Evolutionary conservation across 1,140 invertebrate genomes (phyloP), one percentile per base, ranked within the genome.

Genomic region (Scaptomyza graminum): DNA sequence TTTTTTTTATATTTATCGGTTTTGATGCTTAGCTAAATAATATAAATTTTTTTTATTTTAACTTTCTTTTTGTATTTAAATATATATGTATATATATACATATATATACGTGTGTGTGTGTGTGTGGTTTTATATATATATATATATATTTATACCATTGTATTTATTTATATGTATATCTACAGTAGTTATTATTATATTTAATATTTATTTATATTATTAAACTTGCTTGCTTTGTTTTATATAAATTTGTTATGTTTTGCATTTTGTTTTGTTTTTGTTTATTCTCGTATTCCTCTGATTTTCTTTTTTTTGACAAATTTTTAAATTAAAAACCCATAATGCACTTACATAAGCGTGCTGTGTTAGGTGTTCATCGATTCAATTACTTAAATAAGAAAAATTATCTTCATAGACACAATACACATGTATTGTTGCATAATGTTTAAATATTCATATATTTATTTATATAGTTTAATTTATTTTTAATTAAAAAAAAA

Each of bases 1-100:
- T 87, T 87, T 88, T 87, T 88, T 34, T 84, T 87, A 82, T 87
- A 87, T 87, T 87, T 85, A 82, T 85, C 82, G 77, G 64, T 87
- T 78, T 87, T 37, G 69, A 82, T 71, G 83, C 82, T 87, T 87
- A 87, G 78, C 83, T 87, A 87, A 69, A 62, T 74, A 74, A 74
- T 74, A 74, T 71, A 74, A 70, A 64, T 63, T 74, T 34, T 34
- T 64, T 68, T 74, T 64, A 56, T 60, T 50, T 64, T 64, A 70
- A 59, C 71, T 57, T 69, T 68, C 46, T 51, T 43, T 69, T 64
- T 71, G 55, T 74, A 74, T 70, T 63, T 74, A 64, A 59, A 85
- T 85, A 85, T 85, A 87, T 87, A 71, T 77, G 74, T 75, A 65
- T 67, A 63, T 87, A 85, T 85, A 87, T 87, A n/a, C n/a, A n/a